Evolutionary conservation across 2,113 vertebrate genomes (phyloP), one percentile per base, ranked within the genome.

Genomic region (Tragelaphus buxtoni): DNA sequence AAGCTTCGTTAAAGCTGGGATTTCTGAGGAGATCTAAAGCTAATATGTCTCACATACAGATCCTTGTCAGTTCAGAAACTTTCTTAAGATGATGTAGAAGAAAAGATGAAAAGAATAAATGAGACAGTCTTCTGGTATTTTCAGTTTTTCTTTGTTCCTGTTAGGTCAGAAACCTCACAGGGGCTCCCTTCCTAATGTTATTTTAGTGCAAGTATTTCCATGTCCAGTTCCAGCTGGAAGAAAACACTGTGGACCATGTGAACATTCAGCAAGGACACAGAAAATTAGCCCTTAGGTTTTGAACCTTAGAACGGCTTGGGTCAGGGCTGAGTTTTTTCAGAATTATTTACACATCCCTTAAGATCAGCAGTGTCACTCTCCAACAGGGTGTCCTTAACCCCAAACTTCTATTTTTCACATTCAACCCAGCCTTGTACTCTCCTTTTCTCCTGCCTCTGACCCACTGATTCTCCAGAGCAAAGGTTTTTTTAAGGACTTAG

Each of bases 191-290:
- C 51, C 80, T 72, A 87, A 60, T 86, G 92, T 96, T 95, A 95
- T 97, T 97, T 95, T 35, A 97, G 95, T 96, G 69, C 97, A 97
- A 98, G 96, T 95, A 87, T 97, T 98, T 96, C 97, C 97, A 97
- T 13, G 13, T 96, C 39, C 85, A 84, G 85, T 95, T 97, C 95
- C 97, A 98, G 94, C 97, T 97, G 96, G 96, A 97, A 94, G 51
- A 69, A 90, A 39, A 30, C 90, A 85, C 96, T 39, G 9, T 4
- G 3, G 76, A 97, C 56, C 96, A 86, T 98, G 96, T 96, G 97
- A 98, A 97, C 93, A 96, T 72, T 97, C 87, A 90, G 42, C 24
- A 81, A 97, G 87, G 65, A 95, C n/a, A 90, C 58, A 94, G 56
- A 85, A 81, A 97, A 94, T 95, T 97, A 96, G 87, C 83, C 51